A percentile compares a stretch with the other conserved stretches of the same genome.
phyloP scores from a whole-genome alignment of 2,113 vertebrate species.

The Aspidoscelis tigris region DNA sequence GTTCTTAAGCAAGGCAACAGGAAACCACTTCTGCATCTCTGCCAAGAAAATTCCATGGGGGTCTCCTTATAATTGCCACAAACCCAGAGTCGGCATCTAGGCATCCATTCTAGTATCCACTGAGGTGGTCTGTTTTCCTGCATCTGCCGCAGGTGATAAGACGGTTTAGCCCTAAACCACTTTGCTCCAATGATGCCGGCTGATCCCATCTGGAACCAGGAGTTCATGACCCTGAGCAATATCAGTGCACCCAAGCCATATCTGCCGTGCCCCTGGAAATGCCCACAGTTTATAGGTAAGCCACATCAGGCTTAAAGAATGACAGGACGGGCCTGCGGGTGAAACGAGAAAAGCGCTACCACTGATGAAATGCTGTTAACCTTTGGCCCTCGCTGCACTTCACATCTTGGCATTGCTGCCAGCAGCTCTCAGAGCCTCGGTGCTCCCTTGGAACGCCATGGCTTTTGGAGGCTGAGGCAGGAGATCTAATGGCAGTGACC shows the following conservation, averaged over 20 bases:
- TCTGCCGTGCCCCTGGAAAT: neutral
- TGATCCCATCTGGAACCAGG: neutral
- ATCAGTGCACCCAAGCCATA: no score
- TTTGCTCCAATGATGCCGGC: neutral
- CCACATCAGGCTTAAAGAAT: no score
- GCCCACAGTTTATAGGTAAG: neutral
- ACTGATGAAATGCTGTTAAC: neutral
- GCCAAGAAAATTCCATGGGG: no score
- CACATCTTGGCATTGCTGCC: neutral
- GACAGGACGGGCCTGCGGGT: neutral
- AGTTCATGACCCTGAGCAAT: neutral
- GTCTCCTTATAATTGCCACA: no score
- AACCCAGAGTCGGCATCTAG: no score
- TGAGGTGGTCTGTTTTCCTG: neutral
- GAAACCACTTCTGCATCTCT: no score
- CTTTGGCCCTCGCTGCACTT: neutral
- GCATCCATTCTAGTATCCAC: neutral
- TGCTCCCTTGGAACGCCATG: conserved; percentile 22
- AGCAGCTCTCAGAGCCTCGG: neutral
- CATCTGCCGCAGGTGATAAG: neutral
- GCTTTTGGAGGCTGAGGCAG: conserved; percentile 32
- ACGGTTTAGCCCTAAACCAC: no score
- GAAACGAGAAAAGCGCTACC: neutral
- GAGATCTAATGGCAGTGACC: conserved; percentile 59
- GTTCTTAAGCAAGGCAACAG: no score